Evolutionary conservation across 2,797 vertebrate species (phyloP).

Genomic region (Pipistrellus pygmaeus): DNA sequence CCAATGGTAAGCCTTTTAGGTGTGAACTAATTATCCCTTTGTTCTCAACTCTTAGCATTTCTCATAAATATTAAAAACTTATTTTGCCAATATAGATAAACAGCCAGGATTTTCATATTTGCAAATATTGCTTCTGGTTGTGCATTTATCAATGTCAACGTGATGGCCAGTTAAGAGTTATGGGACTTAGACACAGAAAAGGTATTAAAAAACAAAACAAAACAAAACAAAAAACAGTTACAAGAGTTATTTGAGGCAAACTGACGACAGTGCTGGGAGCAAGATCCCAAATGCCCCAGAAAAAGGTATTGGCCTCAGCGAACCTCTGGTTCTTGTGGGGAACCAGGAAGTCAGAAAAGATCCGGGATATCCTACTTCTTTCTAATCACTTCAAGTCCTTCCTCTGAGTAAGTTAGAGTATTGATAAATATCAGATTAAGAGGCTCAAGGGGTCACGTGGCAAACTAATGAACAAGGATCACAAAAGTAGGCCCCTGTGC

Average conservation of each 20-base stretch:
- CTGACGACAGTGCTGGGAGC: background rate
- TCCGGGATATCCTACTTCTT: background rate
- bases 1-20: background rate
- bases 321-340: background rate
- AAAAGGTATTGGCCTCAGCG: background rate
- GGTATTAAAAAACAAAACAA: background rate
- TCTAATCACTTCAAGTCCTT: background rate
- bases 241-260: background rate
- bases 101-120: background rate
- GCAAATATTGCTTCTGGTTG: background rate
- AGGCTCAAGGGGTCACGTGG: background rate
- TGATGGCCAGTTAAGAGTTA: background rate
- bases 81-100: constrained; percentile 32
- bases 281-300: background rate
- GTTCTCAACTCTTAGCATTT: constrained; percentile 22
- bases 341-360: constrained; percentile 28
- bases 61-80: constrained; percentile 57
- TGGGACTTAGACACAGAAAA: background rate
- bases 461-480: background rate
- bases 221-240: background rate
- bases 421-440: background rate
- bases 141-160: background rate
- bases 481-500: background rate
- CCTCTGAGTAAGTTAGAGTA: background rate
- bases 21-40: constrained; percentile 58